phyloP scores from a whole-genome alignment of 2,888 invertebrate genomes.

The Rhynchonema sp. region DNA sequence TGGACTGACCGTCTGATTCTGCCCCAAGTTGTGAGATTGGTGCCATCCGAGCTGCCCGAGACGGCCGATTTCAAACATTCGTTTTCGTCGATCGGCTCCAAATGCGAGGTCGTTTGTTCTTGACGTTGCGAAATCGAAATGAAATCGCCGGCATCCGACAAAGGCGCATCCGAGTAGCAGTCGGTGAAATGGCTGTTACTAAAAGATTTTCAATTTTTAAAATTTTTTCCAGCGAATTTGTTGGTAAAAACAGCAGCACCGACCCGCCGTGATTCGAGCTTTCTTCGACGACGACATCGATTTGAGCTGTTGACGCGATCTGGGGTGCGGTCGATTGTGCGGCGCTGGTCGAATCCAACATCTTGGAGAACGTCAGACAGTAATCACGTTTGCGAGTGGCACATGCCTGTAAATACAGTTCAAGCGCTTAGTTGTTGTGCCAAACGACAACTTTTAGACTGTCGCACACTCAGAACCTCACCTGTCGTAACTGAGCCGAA shows the following conservation, averaged over 20 bases:
- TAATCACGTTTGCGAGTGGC: conserved; percentile 21
- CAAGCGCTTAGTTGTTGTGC: background rate
- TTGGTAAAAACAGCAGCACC: too few relatives aligned
- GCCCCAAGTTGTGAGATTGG: conserved; percentile 25
- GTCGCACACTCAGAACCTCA: too few relatives aligned
- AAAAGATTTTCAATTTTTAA: too few relatives aligned
- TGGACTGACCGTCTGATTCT: conserved; percentile 14
- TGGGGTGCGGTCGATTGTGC: background rate
- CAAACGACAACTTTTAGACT: too few relatives aligned
- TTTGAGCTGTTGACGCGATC: background rate
- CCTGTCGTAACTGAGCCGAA: too few relatives aligned
- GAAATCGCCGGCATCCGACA: background rate
- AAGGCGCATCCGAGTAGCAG: background rate
- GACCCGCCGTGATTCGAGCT: too few relatives aligned
- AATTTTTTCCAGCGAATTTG: too few relatives aligned
- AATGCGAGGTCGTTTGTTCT: too few relatives aligned
- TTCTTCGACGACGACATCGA: too few relatives aligned
- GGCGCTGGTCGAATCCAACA: background rate
- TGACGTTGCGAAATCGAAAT: background rate
- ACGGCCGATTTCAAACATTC: background rate
- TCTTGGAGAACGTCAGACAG: conserved; percentile 17
- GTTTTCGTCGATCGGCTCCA: background rate
- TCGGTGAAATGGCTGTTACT: too few relatives aligned
- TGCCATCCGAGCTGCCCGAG: background rate
- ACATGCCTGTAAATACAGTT: conserved; percentile 8